Evolutionary conservation across 2,888 invertebrate species (phyloP), one percentile per base, ranked within the genome.

Genomic region (Xylota segnis): DNA sequence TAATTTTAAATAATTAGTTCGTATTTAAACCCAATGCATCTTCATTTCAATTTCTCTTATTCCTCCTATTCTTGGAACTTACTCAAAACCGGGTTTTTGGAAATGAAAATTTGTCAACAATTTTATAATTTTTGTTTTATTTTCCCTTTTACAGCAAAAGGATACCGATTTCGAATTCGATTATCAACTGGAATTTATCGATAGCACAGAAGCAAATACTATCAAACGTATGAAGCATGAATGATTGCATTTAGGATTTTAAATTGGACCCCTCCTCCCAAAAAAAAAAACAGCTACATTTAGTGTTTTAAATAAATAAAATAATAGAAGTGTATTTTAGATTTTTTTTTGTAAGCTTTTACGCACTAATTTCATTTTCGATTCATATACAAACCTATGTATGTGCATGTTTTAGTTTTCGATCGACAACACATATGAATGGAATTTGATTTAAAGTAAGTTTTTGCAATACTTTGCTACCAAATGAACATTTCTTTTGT

Each of bases 161-260:
- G 91, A 91, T 65, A 89, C 90, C 77, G 92, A 92, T 75, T 90
- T 91, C 81, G 92, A 92, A 74, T 91, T 91, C 83, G 90, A 90
- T 74, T 92, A 91, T 87, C 92, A 92, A 88, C 88, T 92, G 78
- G 91, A 91, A 59, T 92, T 90, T 77, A 91, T 92, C 52, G 89
- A 90, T 56, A 89, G 89, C 50, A 88, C 89, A 10, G 88, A 83
- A 34, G 43, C 74, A 16, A 87, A 72, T 74, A 54, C 78, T 29
- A 89, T 90, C 16, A 91, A 91, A 70, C 91, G 92, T 32, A 88
- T 91, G 86, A 91, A 91, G 82, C 92, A 91, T 77, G 91, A 91
- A 91, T 91, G 90, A 91, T 89, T 88, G 54, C 54, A 82, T 66
- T 47, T 56, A 23, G 59, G 10, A 61, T 82, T 76, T 56, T 86